These are phyloP conservation scores for Phengaris arion DNA, from an alignment of 2,888 invertebrate genomes.

Conservation along the genomic window DNA sequence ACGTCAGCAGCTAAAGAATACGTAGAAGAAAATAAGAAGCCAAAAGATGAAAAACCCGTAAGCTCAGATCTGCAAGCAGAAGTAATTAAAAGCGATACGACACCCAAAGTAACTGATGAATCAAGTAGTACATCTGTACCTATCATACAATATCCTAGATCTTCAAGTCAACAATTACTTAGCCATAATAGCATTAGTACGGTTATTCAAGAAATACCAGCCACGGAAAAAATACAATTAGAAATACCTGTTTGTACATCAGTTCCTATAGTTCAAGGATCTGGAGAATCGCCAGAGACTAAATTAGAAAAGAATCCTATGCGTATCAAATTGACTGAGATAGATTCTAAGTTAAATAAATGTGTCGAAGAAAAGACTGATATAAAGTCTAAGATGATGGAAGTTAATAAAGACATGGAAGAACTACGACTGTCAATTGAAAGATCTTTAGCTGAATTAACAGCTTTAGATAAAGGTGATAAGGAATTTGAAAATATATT, in stretches of 20 bases:
- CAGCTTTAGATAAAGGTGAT: constrained; percentile 58
- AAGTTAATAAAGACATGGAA: constrained; percentile 71
- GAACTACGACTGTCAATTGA: constrained; percentile 67
- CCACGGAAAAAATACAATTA: constrained; percentile 45
- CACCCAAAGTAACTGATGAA: constrained; percentile 48
- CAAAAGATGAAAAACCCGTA: background rate
- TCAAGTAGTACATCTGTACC: constrained; percentile 50
- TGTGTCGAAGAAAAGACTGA: constrained; percentile 56
- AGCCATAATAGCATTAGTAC: constrained; percentile 61
- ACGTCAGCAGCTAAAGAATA: background rate
- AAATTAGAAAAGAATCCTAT: constrained; percentile 44
- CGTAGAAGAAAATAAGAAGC: background rate
- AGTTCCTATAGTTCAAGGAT: constrained; percentile 51
- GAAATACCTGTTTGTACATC: constrained; percentile 44
- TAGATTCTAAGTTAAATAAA: constrained; percentile 37
- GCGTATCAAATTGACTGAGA: constrained; percentile 43
- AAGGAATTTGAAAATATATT: constrained; percentile 42
- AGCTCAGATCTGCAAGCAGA: background rate
- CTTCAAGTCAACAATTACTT: constrained; percentile 59
- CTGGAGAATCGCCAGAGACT: constrained; percentile 49
- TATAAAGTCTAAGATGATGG: constrained; percentile 69
- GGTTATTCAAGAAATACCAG: constrained; percentile 57
- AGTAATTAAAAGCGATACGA: constrained; percentile 43
- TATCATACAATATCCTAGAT: constrained; percentile 56
- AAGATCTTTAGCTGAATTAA: constrained; percentile 65